Conservation (phyloP, 2,888 invertebrate genomes). For the Metellina segmentata region DNA sequence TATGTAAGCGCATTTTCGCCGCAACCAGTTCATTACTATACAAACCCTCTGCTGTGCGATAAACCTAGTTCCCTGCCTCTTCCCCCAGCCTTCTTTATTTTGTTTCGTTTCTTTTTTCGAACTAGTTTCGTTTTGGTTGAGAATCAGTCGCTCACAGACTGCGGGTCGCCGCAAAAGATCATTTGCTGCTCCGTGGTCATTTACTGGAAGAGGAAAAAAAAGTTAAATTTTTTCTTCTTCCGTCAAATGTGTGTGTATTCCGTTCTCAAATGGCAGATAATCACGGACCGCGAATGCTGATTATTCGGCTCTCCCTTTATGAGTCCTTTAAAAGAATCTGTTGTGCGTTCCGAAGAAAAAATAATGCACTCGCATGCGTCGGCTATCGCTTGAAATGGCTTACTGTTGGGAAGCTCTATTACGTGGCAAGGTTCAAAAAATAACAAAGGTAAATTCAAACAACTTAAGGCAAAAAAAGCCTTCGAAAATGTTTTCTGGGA, state of each 20-base stretch:
- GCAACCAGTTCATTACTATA: slow-evolving; percentile 31
- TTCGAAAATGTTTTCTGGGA: too few relatives aligned
- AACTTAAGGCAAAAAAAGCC: too few relatives aligned
- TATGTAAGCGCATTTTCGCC: slow-evolving; percentile 28
- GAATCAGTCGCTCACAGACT: slow-evolving; percentile 41
- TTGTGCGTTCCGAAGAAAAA: neutral
- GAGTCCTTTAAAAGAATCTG: slow-evolving; percentile 15
- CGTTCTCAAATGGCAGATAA: slow-evolving; percentile 36
- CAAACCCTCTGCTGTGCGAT: neutral
- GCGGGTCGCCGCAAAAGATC: slow-evolving; percentile 62
- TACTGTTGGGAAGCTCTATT: neutral
- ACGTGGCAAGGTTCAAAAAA: neutral
- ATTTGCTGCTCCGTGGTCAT: slow-evolving; percentile 48
- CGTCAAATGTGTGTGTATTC: slow-evolving; percentile 17
- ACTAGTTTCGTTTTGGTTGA: slow-evolving; percentile 43
- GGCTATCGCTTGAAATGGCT: neutral
- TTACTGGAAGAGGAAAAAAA: slow-evolving; percentile 14
- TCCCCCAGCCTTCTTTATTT: neutral
- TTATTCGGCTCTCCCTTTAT: slow-evolving; percentile 14
- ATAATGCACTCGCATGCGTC: neutral
- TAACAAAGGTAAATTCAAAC: neutral
- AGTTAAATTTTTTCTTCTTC: slow-evolving; percentile 3
- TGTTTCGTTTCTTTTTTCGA: slow-evolving; percentile 23
- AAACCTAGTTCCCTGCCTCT: slow-evolving; percentile 7
- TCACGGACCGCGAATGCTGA: slow-evolving; percentile 30